Percentiles rank a stretch among this genome's conserved stretches.
phyloP scores from a whole-genome alignment of 2,113 vertebrate genomes.

The Archilochus colubris region DNA sequence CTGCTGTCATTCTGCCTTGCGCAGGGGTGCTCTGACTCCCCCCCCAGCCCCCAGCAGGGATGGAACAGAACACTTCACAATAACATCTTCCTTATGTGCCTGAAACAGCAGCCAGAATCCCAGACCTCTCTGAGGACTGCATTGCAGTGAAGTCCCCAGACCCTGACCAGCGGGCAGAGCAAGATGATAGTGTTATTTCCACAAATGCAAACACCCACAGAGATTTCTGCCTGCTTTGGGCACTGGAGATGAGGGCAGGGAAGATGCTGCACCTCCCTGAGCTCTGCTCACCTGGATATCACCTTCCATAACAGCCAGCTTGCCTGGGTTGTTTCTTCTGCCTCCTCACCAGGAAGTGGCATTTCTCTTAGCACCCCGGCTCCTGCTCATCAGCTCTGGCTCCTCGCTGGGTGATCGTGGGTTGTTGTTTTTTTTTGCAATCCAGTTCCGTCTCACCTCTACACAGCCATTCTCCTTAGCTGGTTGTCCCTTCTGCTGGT shows the following conservation, averaged over 20 bases:
- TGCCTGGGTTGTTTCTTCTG: background rate
- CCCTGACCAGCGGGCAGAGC: background rate
- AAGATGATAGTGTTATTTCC: background rate
- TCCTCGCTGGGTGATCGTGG: fast-evolving
- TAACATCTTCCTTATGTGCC: slow-evolving; percentile 18
- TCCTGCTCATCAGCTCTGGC: fast-evolving
- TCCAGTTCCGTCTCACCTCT: background rate
- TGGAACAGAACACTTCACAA: background rate
- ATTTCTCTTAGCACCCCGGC: background rate
- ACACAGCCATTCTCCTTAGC: background rate
- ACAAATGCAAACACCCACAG: background rate
- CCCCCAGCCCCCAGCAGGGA: background rate
- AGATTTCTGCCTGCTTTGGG: background rate
- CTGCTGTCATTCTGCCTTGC: background rate
- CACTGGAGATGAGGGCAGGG: background rate
- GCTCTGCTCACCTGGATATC: background rate
- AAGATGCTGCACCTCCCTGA: background rate
- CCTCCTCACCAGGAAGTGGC: background rate
- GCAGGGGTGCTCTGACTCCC: background rate
- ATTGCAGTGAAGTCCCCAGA: background rate
- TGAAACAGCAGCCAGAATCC: background rate
- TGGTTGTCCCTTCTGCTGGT: background rate
- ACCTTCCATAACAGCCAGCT: background rate
- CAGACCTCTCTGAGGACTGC: background rate
- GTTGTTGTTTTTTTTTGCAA: background rate